Conservation (phyloP, 23 tunicate species). For the Styela clava region DNA sequence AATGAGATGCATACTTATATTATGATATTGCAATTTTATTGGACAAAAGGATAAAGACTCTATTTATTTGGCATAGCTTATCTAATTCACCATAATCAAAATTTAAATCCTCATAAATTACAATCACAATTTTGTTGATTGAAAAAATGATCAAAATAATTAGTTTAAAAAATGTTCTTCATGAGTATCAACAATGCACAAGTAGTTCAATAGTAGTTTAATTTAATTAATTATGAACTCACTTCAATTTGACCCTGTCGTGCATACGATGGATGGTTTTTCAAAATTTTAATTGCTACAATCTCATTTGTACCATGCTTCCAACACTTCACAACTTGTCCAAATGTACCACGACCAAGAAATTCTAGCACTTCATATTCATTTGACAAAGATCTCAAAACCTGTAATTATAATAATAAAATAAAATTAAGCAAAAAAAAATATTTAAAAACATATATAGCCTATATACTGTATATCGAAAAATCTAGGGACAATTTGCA, state of each 20-base stretch:
- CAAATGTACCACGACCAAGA: slow-evolving; percentile 98
- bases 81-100: too few species aligned
- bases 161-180: too few species aligned
- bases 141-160: too few species aligned
- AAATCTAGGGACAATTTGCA: neutral
- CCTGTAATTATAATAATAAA: slow-evolving; percentile 27
- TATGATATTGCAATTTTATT: too few species aligned
- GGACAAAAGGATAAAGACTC: too few species aligned
- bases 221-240: too few species aligned
- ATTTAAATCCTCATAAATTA: too few species aligned
- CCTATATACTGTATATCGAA: neutral
- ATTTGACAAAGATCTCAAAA: slow-evolving; percentile 57
- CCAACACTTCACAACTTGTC: slow-evolving; percentile 99
- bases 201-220: too few species aligned
- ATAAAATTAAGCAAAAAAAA: neutral
- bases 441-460: neutral
- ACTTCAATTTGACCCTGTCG: slow-evolving; percentile 97
- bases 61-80: too few species aligned
- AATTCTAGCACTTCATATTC: slow-evolving; percentile 94
- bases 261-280: slow-evolving; percentile 96
- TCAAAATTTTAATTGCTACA: slow-evolving; percentile 92
- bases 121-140: too few species aligned
- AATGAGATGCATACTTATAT: neutral
- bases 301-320: slow-evolving; percentile 92
- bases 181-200: too few species aligned